Conservation (phyloP, 1,140 invertebrate genomes). For the Drosophila guanche region DNA sequence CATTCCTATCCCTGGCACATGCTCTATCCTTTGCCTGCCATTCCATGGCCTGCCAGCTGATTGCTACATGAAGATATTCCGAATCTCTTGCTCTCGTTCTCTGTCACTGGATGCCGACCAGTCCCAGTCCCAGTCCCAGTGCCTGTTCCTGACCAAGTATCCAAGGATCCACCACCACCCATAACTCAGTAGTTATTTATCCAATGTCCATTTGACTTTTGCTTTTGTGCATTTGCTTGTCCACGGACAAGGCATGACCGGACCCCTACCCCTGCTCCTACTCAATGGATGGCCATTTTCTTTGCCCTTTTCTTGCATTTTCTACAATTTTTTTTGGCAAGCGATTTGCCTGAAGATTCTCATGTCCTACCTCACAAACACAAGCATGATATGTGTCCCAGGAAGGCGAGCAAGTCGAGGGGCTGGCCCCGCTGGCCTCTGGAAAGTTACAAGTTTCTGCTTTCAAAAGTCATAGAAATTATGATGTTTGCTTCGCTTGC, state of each 20-base stretch:
- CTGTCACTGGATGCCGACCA: too few species aligned
- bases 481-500: conserved; percentile 82
- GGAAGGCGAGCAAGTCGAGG: too few species aligned
- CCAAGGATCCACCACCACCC: conserved; percentile 58
- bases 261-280: not conserved
- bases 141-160: conserved; percentile 23
- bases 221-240: conserved; percentile 61
- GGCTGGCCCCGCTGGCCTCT: conserved; percentile 22
- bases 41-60: conserved; percentile 44
- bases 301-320: conserved; percentile 43
- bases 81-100: conserved; percentile 48
- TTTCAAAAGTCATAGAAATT: conserved; percentile 81
- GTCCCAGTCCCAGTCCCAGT: conserved; percentile 8
- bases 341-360: conserved; percentile 51
- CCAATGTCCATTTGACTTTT: conserved; percentile 74
- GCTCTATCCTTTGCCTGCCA: too few species aligned
- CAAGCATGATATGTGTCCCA: too few species aligned
- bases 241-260: not conserved
- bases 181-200: conserved; percentile 81
- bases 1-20: conserved; percentile 8
- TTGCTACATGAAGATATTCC: conserved; percentile 76
- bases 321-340: conserved; percentile 54
- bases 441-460: conserved; percentile 81
- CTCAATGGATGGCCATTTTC: conserved; percentile 34
- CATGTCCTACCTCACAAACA: too few species aligned